A percentile compares a stretch with the other conserved stretches of the same genome.
Evolutionary conservation across 2,888 invertebrate species (phyloP).

Genomic region (Exocentrus adspersus): DNA sequence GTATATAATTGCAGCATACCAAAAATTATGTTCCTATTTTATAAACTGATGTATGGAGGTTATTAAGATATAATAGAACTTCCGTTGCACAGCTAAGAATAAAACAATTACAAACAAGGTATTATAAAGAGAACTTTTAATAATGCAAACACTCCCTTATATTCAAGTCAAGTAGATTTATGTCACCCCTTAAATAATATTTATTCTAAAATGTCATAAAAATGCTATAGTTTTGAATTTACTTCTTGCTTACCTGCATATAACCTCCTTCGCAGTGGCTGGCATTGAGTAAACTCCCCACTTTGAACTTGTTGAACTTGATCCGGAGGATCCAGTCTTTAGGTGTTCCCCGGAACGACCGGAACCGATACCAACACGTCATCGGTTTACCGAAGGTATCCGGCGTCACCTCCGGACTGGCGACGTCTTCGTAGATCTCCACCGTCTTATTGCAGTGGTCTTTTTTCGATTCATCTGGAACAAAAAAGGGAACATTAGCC

Average conservation of each 20-base stretch:
- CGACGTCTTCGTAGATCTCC: conserved; percentile 91
- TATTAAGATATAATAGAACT: not conserved
- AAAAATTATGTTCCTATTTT: not conserved
- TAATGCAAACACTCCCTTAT: too few species aligned
- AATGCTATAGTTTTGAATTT: not conserved
- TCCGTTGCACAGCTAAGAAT: too few species aligned
- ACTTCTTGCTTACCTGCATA: conserved; percentile 75
- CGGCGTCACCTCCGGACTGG: conserved; percentile 85
- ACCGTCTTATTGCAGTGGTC: conserved; percentile 95
- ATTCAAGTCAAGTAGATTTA: too few species aligned
- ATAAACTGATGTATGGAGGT: not conserved
- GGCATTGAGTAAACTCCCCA: conserved; percentile 86
- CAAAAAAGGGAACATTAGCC: not conserved
- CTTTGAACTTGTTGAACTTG: conserved; percentile 93
- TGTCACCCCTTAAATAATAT: too few species aligned
- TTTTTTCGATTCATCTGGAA: conserved; percentile 73
- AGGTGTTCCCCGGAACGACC: conserved; percentile 86
- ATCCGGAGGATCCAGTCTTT: conserved; percentile 91
- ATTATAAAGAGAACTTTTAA: too few species aligned
- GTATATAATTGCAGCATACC: not conserved
- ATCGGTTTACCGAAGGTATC: conserved; percentile 86
- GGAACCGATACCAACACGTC: conserved; percentile 91
- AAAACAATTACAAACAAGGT: too few species aligned
- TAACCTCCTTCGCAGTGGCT: conserved; percentile 89
- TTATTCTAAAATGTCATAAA: too few species aligned